Evolutionary conservation across 1,140 invertebrate species (phyloP).

Genomic region (Temnothorax nylanderi): DNA sequence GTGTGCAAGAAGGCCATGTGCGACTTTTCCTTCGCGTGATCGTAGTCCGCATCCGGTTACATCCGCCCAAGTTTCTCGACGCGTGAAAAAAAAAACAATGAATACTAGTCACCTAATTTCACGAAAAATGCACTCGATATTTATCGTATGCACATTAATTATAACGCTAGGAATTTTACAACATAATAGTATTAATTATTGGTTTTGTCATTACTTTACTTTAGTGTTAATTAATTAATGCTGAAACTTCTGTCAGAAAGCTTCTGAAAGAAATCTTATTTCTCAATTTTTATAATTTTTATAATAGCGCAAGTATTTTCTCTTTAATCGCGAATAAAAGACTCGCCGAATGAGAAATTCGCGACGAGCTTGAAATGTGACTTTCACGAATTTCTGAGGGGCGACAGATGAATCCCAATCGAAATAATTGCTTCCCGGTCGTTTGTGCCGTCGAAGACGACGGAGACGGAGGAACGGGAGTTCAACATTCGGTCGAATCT

Average conservation of each 20-base stretch:
- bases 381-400: neutral
- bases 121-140: neutral
- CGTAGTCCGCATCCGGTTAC: conserved; percentile 71
- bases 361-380: neutral
- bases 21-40: conserved; percentile 73
- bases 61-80: conserved; percentile 38
- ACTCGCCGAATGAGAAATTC: neutral
- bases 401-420: conserved; percentile 9
- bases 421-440: conserved; percentile 65
- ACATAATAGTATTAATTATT: neutral
- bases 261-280: neutral
- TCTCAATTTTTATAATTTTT: neutral
- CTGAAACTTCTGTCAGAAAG: neutral
- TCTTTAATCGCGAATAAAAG: neutral
- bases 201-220: neutral
- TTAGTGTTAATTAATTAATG: neutral
- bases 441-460: conserved; percentile 23
- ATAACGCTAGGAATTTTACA: neutral
- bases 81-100: conserved; percentile 4
- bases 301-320: neutral
- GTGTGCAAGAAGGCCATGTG: conserved; percentile 71
- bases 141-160: neutral
- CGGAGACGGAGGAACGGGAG: conserved; percentile 53
- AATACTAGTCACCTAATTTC: neutral
- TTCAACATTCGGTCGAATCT: conserved; percentile 61